phyloP scores from a whole-genome alignment of 2,888 invertebrate genomes.

The Notodonta dromedarius region DNA sequence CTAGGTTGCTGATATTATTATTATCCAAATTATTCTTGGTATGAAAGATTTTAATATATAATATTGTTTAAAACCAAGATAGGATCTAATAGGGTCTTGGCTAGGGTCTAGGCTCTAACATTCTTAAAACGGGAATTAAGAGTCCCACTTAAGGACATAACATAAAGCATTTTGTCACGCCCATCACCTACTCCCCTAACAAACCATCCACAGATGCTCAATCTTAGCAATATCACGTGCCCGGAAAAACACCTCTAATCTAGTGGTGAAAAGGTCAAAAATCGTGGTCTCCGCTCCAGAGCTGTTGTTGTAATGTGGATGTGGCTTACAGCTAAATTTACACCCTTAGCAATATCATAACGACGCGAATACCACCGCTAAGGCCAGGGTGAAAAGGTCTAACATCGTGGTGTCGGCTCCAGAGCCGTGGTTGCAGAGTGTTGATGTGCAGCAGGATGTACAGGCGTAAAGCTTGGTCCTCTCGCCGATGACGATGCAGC shows the following conservation, averaged over 20 bases:
- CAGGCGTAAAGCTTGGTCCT: conserved; percentile 94
- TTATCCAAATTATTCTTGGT: too few species aligned
- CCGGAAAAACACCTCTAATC: conserved; percentile 12
- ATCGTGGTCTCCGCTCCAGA: conserved; percentile 66
- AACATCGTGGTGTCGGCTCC: conserved; percentile 47
- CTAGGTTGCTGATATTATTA: too few species aligned
- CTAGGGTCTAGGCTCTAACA: background rate
- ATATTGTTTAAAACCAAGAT: too few species aligned
- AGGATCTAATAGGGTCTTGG: too few species aligned
- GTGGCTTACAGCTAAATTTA: conserved; percentile 88
- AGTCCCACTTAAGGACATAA: too few species aligned
- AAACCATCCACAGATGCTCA: background rate
- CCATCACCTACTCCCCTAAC: too few species aligned
- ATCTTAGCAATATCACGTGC: conserved; percentile 29
- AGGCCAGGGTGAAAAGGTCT: conserved; percentile 20
- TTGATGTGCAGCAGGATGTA: conserved; percentile 92
- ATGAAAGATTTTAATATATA: too few species aligned
- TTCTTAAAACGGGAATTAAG: background rate
- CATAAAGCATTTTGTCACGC: background rate
- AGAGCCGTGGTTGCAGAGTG: conserved; percentile 91
- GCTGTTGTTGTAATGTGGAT: conserved; percentile 91
- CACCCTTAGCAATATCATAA: conserved; percentile 33
- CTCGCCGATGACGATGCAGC: conserved; percentile 95
- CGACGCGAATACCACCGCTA: conserved; percentile 12
- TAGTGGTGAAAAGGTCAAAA: conserved; percentile 21